A percentile compares a stretch with the other conserved stretches of the same genome.
phyloP scores from a whole-genome alignment of 2,888 invertebrate species.

The Zaprionus obscuricornis region DNA sequence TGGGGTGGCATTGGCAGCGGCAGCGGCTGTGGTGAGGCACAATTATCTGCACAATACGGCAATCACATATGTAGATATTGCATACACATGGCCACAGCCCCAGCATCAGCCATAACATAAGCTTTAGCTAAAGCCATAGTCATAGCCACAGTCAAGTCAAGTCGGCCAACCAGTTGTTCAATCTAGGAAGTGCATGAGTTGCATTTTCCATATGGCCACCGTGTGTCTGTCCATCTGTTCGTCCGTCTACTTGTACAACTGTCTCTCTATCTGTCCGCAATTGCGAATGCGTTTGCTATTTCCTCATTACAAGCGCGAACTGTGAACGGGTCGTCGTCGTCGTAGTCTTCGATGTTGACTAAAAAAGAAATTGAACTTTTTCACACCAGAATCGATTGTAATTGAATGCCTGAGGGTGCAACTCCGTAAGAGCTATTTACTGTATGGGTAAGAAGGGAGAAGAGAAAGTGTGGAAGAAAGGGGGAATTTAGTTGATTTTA shows the following conservation, averaged over 20 bases:
- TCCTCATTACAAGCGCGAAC: conserved; percentile 75
- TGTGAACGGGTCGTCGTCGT: conserved; percentile 59
- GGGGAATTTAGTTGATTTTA: too few species aligned
- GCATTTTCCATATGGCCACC: conserved; percentile 78
- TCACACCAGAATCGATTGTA: conserved; percentile 82
- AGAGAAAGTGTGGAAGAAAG: too few species aligned
- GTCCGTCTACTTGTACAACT: conserved; percentile 29
- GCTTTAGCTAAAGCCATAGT: conserved; percentile 55
- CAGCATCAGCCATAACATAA: conserved; percentile 16
- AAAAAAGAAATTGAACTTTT: conserved; percentile 81
- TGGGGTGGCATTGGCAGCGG: conserved; percentile 6
- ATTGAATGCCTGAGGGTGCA: conserved; percentile 79
- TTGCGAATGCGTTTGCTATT: conserved; percentile 65
- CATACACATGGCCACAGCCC: conserved; percentile 52
- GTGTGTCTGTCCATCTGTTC: conserved; percentile 22
- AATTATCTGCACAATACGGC: conserved; percentile 79
- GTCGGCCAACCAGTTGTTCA: conserved; percentile 75
- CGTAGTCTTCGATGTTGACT: conserved; percentile 48
- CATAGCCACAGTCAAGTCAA: conserved; percentile 55
- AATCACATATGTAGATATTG: conserved; percentile 78
- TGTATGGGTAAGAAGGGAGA: too few species aligned
- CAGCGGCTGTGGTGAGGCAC: conserved; percentile 56
- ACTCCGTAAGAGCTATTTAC: too few species aligned
- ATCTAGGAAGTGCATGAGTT: conserved; percentile 79
- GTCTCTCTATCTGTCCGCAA: conserved; percentile 26